These are phyloP conservation scores for Nothobranchius furzeri DNA, from an alignment of 2,113 vertebrate genomes.

Conservation along the genomic window DNA sequence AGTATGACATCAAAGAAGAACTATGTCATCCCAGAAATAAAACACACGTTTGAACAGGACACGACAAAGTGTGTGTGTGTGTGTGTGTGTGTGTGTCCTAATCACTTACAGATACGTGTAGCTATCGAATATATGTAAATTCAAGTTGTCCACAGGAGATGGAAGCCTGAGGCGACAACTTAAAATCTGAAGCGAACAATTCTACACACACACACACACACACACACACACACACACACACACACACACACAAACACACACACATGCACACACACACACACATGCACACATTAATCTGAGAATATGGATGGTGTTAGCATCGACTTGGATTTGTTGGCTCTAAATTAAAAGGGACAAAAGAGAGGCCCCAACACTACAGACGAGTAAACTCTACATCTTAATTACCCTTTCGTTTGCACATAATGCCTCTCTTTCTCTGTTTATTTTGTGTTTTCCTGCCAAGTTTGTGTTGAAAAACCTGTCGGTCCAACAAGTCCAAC, in stretches of 20 bases:
- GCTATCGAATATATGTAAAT: constrained; percentile 19
- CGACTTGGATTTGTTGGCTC: constrained; percentile 39
- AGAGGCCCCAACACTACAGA: constrained; percentile 52
- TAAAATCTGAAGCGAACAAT: constrained; percentile 5
- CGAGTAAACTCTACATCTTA: constrained; percentile 58
- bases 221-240: too few relatives aligned
- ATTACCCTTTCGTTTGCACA: constrained; percentile 68
- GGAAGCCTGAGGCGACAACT: constrained; percentile 14
- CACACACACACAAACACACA: too few relatives aligned
- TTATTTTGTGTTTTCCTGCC: constrained; percentile 42
- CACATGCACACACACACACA: too few relatives aligned
- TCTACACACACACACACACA: too few relatives aligned
- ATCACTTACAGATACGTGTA: constrained; percentile 27
- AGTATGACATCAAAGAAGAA: constrained; percentile 33
- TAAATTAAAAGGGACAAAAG: constrained; percentile 53
- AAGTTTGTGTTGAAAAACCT: constrained; percentile 41
- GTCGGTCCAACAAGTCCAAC: constrained; percentile 18
- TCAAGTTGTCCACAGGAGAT: constrained; percentile 26
- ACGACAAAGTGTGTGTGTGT: constrained; percentile 17
- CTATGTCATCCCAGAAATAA: constrained; percentile 25
- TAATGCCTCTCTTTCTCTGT: constrained; percentile 44
- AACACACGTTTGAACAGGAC: constrained; percentile 23
- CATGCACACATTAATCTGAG: background rate
- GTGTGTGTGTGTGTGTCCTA: constrained; percentile 15
- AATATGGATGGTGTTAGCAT: constrained; percentile 4